These are phyloP conservation scores for Drosophila birchii DNA, from an alignment of 2,888 invertebrate genomes.

Conservation along the genomic window DNA sequence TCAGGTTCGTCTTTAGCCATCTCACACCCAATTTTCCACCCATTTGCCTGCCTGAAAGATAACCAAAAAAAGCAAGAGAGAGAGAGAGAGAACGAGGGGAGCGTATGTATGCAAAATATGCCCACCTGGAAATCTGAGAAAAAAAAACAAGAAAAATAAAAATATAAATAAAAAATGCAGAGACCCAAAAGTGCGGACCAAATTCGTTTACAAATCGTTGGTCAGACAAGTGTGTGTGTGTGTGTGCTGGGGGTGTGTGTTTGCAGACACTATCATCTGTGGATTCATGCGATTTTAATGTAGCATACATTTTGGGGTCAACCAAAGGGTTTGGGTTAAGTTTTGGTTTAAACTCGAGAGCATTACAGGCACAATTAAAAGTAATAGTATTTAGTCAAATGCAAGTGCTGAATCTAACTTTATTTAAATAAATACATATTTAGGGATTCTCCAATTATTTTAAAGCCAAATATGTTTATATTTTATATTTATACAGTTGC, in stretches of 20 bases:
- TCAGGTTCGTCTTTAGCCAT: constrained; percentile 48
- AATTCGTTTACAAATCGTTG: constrained; percentile 36
- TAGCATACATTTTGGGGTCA: constrained; percentile 12
- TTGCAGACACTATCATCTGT: constrained; percentile 6
- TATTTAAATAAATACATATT: too few species aligned
- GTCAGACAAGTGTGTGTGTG: constrained; percentile 18
- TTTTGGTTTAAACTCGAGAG: background rate
- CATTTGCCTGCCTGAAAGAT: constrained; percentile 66
- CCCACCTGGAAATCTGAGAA: constrained; percentile 50
- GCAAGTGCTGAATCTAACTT: background rate
- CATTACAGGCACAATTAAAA: background rate
- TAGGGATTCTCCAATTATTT: background rate
- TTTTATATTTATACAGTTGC: too few species aligned
- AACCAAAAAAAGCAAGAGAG: constrained; percentile 61
- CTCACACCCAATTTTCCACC: constrained; percentile 40
- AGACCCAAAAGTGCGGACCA: constrained; percentile 26
- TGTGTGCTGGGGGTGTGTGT: constrained; percentile 1
- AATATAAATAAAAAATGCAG: constrained; percentile 18
- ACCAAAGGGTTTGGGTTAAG: background rate
- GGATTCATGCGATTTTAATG: constrained; percentile 32
- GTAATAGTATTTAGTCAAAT: background rate
- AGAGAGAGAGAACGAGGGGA: constrained; percentile 13
- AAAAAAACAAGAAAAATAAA: background rate
- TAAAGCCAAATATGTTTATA: background rate
- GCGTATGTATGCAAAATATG: constrained; percentile 61